Percentiles rank a stretch among this genome's conserved stretches.
Evolutionary conservation across 1,140 invertebrate species (phyloP).

Genomic region (Nasonia longicornis): DNA sequence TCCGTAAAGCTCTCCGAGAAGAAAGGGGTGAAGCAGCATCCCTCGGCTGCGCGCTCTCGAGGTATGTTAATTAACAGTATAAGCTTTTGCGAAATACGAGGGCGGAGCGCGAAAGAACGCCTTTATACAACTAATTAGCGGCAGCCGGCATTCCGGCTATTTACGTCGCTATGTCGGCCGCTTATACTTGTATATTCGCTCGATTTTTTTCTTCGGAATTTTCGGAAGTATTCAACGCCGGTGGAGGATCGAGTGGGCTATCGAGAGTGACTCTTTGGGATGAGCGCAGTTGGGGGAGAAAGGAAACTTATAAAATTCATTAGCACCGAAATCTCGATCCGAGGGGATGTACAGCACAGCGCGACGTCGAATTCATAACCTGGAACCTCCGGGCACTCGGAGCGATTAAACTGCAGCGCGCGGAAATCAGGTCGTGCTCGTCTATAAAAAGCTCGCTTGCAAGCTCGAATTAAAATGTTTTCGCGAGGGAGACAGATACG

Average conservation of each 20-base stretch:
- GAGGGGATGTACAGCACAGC: not conserved
- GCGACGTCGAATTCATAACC: not conserved
- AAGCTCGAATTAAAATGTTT: not conserved
- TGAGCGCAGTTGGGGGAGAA: too few species aligned
- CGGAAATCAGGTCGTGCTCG: not conserved
- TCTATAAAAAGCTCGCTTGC: constrained; percentile 25
- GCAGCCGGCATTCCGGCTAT: constrained; percentile 60
- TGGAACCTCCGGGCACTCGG: not conserved
- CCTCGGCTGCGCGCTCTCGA: constrained; percentile 25
- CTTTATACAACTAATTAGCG: constrained; percentile 65
- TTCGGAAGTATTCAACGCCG: not conserved
- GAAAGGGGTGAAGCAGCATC: constrained; percentile 6
- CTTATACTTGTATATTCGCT: constrained; percentile 18
- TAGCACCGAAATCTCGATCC: not conserved
- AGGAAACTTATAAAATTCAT: not conserved
- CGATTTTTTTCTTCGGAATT: not conserved
- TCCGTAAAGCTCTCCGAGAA: constrained; percentile 1
- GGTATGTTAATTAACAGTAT: constrained; percentile 67
- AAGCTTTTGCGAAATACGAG: constrained; percentile 57
- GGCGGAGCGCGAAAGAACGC: constrained; percentile 50
- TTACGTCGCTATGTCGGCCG: constrained; percentile 49
- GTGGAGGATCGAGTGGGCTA: too few species aligned
- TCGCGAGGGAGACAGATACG: not conserved
- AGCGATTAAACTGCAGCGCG: not conserved
- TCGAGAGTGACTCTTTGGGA: too few species aligned